Evolutionary conservation across 2,888 invertebrate species (phyloP).

Genomic region (Hololepta plana): DNA sequence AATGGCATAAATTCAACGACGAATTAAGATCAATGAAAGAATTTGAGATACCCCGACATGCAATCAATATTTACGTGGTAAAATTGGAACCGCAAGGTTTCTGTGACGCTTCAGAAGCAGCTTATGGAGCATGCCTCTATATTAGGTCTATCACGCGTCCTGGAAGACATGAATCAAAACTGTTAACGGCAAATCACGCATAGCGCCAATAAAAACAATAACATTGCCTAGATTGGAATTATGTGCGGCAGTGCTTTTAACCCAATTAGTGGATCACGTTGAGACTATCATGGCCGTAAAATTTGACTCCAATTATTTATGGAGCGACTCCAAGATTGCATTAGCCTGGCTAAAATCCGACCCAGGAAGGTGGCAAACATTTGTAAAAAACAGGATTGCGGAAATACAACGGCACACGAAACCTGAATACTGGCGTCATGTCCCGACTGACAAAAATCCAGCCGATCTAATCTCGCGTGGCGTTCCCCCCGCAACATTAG

Average conservation of each 20-base stretch:
- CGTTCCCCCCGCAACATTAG: conserved; percentile 6
- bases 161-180: conserved; percentile 2
- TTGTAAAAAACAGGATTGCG: conserved; percentile 13
- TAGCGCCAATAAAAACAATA: conserved; percentile 11
- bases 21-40: too few relatives aligned
- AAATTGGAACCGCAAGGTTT: conserved; percentile 7
- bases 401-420: conserved; percentile 11
- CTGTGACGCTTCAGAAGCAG: conserved; percentile 6
- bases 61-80: too few relatives aligned
- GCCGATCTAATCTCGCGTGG: conserved; percentile 14
- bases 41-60: too few relatives aligned
- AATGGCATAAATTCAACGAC: too few relatives aligned
- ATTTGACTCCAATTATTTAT: conserved; percentile 10
- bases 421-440: conserved; percentile 11
- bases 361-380: conserved; percentile 12
- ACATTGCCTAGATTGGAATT: conserved; percentile 11
- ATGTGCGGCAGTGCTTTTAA: conserved; percentile 10
- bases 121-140: conserved; percentile 8
- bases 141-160: conserved; percentile 2
- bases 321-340: conserved; percentile 13
- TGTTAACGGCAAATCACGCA: conserved; percentile 10
- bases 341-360: conserved; percentile 12
- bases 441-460: conserved; percentile 11
- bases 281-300: conserved; percentile 6
- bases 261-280: conserved; percentile 9